Base-by-base conservation (phyloP, 2,113 vertebrate genomes). In the Hemiprocne comata region DNA sequence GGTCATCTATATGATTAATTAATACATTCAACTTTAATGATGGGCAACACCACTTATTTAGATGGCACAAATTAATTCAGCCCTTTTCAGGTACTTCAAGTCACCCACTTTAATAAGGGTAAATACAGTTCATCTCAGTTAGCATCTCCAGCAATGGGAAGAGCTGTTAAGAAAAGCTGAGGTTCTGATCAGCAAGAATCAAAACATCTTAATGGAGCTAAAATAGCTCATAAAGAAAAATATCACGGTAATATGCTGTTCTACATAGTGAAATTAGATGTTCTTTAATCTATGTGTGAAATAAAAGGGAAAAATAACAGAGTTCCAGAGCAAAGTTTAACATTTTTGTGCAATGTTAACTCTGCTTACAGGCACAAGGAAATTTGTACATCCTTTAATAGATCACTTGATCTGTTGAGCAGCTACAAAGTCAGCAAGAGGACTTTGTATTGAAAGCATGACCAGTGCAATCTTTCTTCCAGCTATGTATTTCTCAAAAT, bases 41-140 rank as follows among this genome's bases (percentile, higher is more conserved):
- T 6, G 9, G 16, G 34, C 34, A 88, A 57, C 38, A 90, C n/a
- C 54, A 57, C 50, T 94, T 66, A 54, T 40, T 50, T 7, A 54
- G 40, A 51, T 57, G 15, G 46, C 60, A 60, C n/a, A 65, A 55
- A 82, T 57, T 72, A 66, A 90, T 48, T 57, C 66, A 90, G 76
- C 40, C 51, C 18, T 78, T 90, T 46, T 29, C 38, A 86, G 36
- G n/a, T 73, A 72, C 73, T 76, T 85, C 50, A 67, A 31, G 44
- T 71, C 51, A 84, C 54, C 53, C 50, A 62, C 73, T 87, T 92
- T 73, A 93, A 92, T 78, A 93, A 90, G 38, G 34, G 38, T 55
- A 90, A 75, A 90, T 9, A 31, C 65, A 78, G 80, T 89, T 93
- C 91, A 92, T 44, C 82, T 86, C 57, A 51, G 57, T 85, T 83